Evolutionary conservation across 64 coral and sea anemone genomes (phyloP), one percentile per base, ranked within the genome.

Genomic region (Montipora sp.): DNA sequence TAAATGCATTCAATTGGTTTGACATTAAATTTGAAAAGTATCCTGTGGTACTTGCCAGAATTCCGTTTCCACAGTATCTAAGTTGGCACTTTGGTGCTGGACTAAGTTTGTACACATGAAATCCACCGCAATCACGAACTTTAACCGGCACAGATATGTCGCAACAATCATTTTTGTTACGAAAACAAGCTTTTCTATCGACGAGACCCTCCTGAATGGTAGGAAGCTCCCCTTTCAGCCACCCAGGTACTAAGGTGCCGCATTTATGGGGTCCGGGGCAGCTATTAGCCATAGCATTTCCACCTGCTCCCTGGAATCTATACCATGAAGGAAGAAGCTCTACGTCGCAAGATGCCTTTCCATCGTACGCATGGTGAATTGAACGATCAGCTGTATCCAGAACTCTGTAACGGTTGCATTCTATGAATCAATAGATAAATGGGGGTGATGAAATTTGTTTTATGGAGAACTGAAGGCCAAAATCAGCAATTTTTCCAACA

Each of bases 81-180:
- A 77, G 20, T 22, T 77, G 57, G 20, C 24, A 90, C 27, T 49
- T 69, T 21, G 74, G 63, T 2, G 75, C 23, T 21, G 75, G 10
- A 46, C 4, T 5, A 49, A 96, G 87, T 7, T 92, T 84, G 73
- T 92, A 96, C 19, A 96, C 86, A 23, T 77, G 85, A 79, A 89
- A 96, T 1, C 27, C 75, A 61, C 19, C 47, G 48, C 94, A 96
- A 8, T 89, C 92, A 49, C 94, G 94, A 12, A 92, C 78, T 80
- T 89, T 51, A 47, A 77, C 76, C 10, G 2, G 12, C 1, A 15
- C 20, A 2, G 16, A 47, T 13, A 12, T 48, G 14, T 55, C 8
- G 47, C 85, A 96, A 44, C 84, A 92, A 15, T 89, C 7, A 8
- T 47, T 66, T 11, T 71, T 92, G 19, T 78, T 45, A 68, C 50